These are phyloP conservation scores for Cylindroiulus punctatus DNA, from an alignment of 2,888 invertebrate species.

Conservation along the genomic window DNA sequence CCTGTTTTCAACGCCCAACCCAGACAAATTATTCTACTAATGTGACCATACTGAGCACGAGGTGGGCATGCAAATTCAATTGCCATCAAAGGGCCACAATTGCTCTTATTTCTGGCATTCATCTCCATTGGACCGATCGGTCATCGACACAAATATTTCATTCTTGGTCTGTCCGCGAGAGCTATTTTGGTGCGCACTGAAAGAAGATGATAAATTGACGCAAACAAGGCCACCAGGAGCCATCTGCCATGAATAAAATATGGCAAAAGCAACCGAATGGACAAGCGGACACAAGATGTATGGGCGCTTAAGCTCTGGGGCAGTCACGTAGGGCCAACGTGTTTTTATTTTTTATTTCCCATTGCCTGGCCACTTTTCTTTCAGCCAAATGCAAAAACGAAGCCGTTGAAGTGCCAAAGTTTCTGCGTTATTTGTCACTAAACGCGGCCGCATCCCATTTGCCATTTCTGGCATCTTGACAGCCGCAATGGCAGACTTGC, in stretches of 20 bases:
- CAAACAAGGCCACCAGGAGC: constrained; percentile 5
- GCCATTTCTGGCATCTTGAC: background rate
- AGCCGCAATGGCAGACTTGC: background rate
- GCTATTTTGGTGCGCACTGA: background rate
- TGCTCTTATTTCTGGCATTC: too few relatives aligned
- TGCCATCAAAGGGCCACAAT: too few relatives aligned
- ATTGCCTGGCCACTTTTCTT: background rate
- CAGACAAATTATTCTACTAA: too few relatives aligned
- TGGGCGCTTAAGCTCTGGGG: background rate
- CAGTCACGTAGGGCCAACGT: background rate
- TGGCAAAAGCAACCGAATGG: background rate
- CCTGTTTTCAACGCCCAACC: too few relatives aligned
- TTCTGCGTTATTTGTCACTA: constrained; percentile 9
- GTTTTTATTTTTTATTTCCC: background rate
- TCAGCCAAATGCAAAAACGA: background rate
- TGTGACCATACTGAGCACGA: too few relatives aligned
- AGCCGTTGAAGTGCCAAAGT: background rate
- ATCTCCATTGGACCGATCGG: background rate
- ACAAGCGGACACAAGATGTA: background rate
- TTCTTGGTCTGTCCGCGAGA: background rate
- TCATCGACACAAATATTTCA: background rate
- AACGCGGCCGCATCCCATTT: constrained; percentile 1
- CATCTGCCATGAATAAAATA: constrained; percentile 32
- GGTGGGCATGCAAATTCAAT: too few relatives aligned
- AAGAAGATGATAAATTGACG: background rate